Evolutionary conservation across 2,113 vertebrate genomes (phyloP).

Genomic region (Amia ocellicauda): DNA sequence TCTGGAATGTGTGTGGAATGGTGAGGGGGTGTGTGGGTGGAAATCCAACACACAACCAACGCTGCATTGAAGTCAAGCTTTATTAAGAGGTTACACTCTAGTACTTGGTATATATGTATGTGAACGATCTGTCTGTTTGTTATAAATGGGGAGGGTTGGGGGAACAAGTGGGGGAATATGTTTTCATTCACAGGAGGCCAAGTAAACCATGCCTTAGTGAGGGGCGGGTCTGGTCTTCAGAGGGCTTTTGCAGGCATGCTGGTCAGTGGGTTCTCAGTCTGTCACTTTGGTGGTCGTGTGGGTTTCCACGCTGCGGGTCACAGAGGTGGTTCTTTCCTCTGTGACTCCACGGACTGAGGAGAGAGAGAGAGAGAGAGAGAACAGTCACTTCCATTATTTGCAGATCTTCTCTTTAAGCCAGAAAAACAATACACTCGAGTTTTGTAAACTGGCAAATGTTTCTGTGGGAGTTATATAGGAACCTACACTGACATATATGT

Average conservation of each 20-base stretch:
- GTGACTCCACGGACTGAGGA: constrained; percentile 6
- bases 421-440: constrained; percentile 27
- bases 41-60: too few species aligned
- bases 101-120: constrained; percentile 40
- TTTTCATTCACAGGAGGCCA: constrained; percentile 8
- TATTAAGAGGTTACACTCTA: constrained; percentile 50
- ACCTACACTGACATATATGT: too few species aligned
- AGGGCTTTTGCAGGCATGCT: constrained; percentile 4
- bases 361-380: neutral
- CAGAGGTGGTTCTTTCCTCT: constrained; percentile 15
- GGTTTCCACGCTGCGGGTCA: constrained; percentile 18
- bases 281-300: constrained; percentile 15
- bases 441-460: neutral
- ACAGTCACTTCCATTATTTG: neutral
- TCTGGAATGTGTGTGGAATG: too few species aligned
- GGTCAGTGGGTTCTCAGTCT: neutral
- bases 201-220: constrained; percentile 16
- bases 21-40: too few species aligned
- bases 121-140: constrained; percentile 34
- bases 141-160: constrained; percentile 24
- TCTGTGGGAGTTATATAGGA: too few species aligned
- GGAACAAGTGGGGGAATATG: neutral
- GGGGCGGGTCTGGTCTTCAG: constrained; percentile 1
- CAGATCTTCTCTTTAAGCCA: constrained; percentile 1
- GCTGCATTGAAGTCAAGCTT: constrained; percentile 63